Percentiles rank a stretch among this genome's conserved stretches.
Evolutionary conservation across 2,888 invertebrate species (phyloP).

Genomic region (Poecilobothrus nobilitatus): DNA sequence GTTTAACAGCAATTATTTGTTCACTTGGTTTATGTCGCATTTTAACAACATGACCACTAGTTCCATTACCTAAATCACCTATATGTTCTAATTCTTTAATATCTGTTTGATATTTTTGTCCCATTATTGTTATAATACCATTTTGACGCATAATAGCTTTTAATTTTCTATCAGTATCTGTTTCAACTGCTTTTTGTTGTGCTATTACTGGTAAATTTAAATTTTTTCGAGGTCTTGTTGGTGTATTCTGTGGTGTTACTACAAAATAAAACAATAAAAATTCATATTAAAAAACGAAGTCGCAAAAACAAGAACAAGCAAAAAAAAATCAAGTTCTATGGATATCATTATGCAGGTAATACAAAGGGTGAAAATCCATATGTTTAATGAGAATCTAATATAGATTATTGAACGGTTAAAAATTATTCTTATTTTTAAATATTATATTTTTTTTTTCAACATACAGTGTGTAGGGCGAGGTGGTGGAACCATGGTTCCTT

Average conservation of each 20-base stretch:
- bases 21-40: constrained; percentile 84
- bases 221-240: constrained; percentile 47
- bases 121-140: constrained; percentile 78
- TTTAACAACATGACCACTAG: constrained; percentile 95
- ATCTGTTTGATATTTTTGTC: constrained; percentile 67
- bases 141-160: constrained; percentile 90
- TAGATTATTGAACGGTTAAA: no score
- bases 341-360: no score
- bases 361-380: no score
- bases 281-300: no score
- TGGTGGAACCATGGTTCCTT: constrained; percentile 32
- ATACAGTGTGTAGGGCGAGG: constrained; percentile 32
- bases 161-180: constrained; percentile 73
- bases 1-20: constrained; percentile 90
- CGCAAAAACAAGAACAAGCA: neutral
- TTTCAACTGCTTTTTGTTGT: constrained; percentile 52
- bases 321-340: neutral
- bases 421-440: neutral
- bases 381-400: no score
- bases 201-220: constrained; percentile 49
- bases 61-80: constrained; percentile 86
- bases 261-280: constrained; percentile 15
- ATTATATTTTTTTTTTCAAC: constrained; percentile 16
- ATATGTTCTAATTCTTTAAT: constrained; percentile 76
- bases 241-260: constrained; percentile 43